A percentile compares a stretch with the other conserved stretches of the same genome.
Conservation (phyloP, 2,113 vertebrate genomes). For the Sitta europaea region DNA sequence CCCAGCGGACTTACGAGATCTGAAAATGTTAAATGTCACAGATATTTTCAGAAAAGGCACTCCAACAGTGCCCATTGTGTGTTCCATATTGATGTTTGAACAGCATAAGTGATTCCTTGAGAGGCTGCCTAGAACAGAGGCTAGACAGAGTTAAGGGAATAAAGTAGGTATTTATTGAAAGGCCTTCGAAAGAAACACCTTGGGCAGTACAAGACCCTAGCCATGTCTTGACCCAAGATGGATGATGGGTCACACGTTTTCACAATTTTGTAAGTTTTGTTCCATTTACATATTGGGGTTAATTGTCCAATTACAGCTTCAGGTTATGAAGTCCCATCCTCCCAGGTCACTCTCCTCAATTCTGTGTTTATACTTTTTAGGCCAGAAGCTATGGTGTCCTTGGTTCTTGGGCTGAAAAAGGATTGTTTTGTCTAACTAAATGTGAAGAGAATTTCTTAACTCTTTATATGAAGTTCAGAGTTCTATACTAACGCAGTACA, state of each 20-base stretch:
- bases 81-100: background rate
- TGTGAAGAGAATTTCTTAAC: background rate
- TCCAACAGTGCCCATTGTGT: background rate
- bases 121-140: background rate
- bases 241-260: rapidly evolving
- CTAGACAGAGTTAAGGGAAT: too few relatives aligned
- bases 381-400: background rate
- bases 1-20: background rate
- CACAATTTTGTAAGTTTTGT: background rate
- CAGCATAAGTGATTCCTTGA: background rate
- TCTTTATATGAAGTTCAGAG: background rate
- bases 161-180: background rate
- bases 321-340: background rate
- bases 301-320: background rate
- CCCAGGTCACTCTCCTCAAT: background rate
- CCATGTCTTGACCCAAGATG: background rate
- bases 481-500: background rate
- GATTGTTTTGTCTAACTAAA: background rate
- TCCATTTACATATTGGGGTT: background rate
- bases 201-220: background rate
- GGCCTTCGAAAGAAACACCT: background rate
- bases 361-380: rapidly evolving
- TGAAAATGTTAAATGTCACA: background rate
- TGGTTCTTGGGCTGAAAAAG: background rate
- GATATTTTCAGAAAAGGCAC: background rate